phyloP scores from a whole-genome alignment of 2,888 invertebrate species.

The Candidula unifasciata region DNA sequence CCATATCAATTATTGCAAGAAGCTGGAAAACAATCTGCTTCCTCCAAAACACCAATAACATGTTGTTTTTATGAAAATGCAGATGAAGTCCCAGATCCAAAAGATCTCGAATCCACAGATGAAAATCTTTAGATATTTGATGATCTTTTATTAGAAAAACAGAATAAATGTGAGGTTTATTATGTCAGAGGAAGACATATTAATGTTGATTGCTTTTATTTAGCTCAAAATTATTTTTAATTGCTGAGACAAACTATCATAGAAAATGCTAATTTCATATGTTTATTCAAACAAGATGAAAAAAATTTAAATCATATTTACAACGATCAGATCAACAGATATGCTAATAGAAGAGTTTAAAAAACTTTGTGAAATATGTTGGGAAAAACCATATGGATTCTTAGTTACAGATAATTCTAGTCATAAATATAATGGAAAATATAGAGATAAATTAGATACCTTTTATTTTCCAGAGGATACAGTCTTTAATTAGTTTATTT shows the following conservation, averaged over 20 bases:
- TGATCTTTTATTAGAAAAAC: neutral
- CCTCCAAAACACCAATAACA: neutral
- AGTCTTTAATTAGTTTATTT: neutral
- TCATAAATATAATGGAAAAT: conserved; percentile 13
- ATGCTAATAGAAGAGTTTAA: conserved; percentile 18
- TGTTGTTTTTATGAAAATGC: neutral
- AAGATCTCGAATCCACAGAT: neutral
- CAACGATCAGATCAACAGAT: neutral
- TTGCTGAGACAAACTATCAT: neutral
- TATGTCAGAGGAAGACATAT: conserved; percentile 2
- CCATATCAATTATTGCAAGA: neutral
- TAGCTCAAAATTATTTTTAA: neutral
- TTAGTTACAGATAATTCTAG: conserved; percentile 27
- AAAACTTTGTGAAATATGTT: neutral
- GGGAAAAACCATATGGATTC: conserved; percentile 10
- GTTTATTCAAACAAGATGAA: conserved; percentile 4
- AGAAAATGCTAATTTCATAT: conserved; percentile 4
- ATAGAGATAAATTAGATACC: neutral
- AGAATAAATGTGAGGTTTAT: neutral
- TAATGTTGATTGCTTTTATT: neutral
- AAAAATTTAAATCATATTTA: neutral
- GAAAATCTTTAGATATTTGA: conserved; percentile 2
- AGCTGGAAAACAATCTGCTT: neutral
- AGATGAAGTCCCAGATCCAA: conserved; percentile 1
- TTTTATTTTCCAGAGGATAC: neutral